Percentiles rank a stretch among this genome's conserved stretches.
Conservation (phyloP, 2,113 vertebrate genomes). For the Clarias batrachus region DNA sequence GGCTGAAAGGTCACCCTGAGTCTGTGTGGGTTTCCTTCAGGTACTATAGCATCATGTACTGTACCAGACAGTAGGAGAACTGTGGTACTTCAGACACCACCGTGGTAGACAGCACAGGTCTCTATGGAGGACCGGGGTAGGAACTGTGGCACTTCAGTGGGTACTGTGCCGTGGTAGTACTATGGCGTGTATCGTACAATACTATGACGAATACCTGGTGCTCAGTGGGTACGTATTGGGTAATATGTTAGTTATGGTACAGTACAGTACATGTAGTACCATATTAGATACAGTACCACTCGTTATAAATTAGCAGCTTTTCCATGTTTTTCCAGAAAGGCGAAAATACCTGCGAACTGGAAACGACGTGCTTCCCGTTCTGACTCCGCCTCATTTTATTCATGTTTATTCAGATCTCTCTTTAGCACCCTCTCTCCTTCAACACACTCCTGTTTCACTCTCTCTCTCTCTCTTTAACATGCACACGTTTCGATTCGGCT, state of each 20-base stretch:
- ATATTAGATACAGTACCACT: too few species aligned
- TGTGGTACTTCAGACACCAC: too few species aligned
- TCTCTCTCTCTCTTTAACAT: not conserved
- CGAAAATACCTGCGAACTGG: not conserved
- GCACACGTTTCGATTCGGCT: constrained; percentile 13
- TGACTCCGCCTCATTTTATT: not conserved
- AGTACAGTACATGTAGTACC: too few species aligned
- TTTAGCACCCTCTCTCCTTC: constrained; percentile 11
- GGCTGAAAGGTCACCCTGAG: not conserved
- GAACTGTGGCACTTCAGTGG: too few species aligned
- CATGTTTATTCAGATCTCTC: not conserved
- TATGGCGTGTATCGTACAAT: too few species aligned
- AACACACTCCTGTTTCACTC: constrained; percentile 20
- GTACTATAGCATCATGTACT: not conserved
- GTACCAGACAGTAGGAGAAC: too few species aligned
- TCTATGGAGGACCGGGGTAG: too few species aligned
- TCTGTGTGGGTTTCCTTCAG: not conserved
- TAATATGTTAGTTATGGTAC: too few species aligned
- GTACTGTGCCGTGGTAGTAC: too few species aligned
- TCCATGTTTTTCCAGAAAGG: not conserved
- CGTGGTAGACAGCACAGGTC: too few species aligned
- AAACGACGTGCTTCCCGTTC: not conserved
- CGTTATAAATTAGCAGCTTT: not conserved
- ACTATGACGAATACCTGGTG: too few species aligned
- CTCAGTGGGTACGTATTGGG: too few species aligned